Evolutionary conservation across 1,140 invertebrate species (phyloP), one percentile per base, ranked within the genome.

Genomic region (Zaprionus gabonicus): DNA sequence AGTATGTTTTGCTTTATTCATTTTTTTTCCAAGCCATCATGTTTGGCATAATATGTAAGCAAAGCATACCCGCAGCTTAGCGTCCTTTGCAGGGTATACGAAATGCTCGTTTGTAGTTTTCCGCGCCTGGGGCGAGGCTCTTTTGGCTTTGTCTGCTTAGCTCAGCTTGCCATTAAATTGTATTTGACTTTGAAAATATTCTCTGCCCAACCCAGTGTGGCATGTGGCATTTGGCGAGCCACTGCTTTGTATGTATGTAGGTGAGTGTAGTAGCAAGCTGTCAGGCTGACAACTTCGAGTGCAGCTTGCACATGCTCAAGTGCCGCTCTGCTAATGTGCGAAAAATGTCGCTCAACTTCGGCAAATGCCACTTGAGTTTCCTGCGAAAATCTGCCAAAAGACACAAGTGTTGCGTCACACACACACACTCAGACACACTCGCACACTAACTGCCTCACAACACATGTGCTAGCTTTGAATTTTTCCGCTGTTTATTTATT

Each of bases 151-250:
- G 67, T 34, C 62, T 31, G 71, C 46, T 79, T 49, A 55, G 41
- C 70, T 34, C 28, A 41, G 53, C 49, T 82, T 72, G 78, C 74
- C 71, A 88, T 88, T 71, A 79, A 90, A 88, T 84, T 88, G 78
- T 80, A 76, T 88, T 88, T 88, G 85, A 88, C 85, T 88, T 82
- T 90, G 85, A 66, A 80, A 88, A 88, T 88, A 85, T 87, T 81
- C 56, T 66, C 1, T n/a, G 74, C 58, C 58, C 68, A 71, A 62
- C 46, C 51, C 17, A 23, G 60, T 49, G 59, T 23, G 17, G 36
- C 38, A 73, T 58, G 28, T 41, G 71, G 56, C 15, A 55, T 81
- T 73, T 80, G 80, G 46, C n/a, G 60, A 17, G 25, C 38, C 23
- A 9, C 27, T n/a, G 57, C 41, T 17, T 34, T 34, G 31, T 34